These are phyloP conservation scores for Paratilapia polleni DNA, from an alignment of 2,113 vertebrate genomes.

Conservation along the genomic window DNA sequence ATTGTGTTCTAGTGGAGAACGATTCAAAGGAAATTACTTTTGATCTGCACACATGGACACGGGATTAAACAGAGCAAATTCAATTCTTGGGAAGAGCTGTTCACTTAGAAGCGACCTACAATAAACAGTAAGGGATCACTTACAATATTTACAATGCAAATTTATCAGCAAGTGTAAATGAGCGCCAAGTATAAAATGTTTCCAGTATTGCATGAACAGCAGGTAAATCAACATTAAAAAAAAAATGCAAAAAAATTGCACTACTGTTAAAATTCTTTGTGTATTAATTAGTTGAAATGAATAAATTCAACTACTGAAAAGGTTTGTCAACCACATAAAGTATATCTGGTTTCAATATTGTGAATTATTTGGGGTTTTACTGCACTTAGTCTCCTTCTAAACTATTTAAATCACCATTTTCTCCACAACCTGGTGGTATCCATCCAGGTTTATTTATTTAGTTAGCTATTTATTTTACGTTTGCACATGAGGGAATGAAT, in stretches of 20 bases:
- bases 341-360: not conserved
- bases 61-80: not conserved
- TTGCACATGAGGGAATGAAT: not conserved
- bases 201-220: too few species aligned
- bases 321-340: not conserved
- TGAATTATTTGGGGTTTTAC: not conserved
- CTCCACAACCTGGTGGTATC: not conserved
- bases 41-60: not conserved
- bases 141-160: too few species aligned
- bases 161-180: too few species aligned
- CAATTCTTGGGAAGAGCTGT: not conserved
- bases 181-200: too few species aligned
- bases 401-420: too few species aligned
- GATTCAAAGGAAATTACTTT: not conserved
- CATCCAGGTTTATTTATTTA: not conserved
- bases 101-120: not conserved
- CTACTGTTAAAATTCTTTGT: not conserved
- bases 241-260: not conserved
- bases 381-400: not conserved
- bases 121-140: not conserved
- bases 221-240: too few species aligned
- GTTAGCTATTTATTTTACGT: not conserved
- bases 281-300: not conserved
- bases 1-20: not conserved
- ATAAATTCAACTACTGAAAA: too few species aligned